Base-by-base conservation (phyloP, 2,888 invertebrate species). In the Cephus spinipes region DNA sequence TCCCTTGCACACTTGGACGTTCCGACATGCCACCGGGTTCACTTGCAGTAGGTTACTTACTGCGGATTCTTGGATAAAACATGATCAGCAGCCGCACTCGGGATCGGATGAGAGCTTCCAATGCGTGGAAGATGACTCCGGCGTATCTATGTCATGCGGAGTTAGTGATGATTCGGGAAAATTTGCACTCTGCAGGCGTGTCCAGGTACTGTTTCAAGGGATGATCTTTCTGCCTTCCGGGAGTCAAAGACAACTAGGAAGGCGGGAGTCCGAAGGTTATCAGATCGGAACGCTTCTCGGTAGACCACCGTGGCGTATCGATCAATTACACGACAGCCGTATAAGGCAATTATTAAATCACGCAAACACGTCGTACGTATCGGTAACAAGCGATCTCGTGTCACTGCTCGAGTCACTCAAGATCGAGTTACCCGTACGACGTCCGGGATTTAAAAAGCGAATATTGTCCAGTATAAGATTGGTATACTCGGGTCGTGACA, bases 281-380 rank as follows among this genome's bases (percentile, higher is more conserved):
- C 71, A 33, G 71, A 71, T 71, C 31, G 32, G 15, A 55, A 55
- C 23, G 55, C 23, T 55, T 55, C 55, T 55, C 55, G 55, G 55
- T 55, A 55, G 55, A 55, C 55, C 55, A 55, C 79, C 69, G 77
- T 76, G 73, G 12, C 77, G 81, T 79, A 81, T 81, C 81, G 83
- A 83, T 83, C 83, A 81, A 83, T 83, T 83, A 83, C 83, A 30
- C 77, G 31, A 23, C 12, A 68, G 74, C 83, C 83, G 81, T 83
- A 83, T 81, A 83, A 81, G 83, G 81, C 81, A 83, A 83, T 83
- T 83, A 83, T 83, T 83, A 83, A 83, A 83, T 83, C 83, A 83
- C 83, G 81, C 75, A 55, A 81, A 83, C 83, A 83, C 83, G 81
- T 83, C 81, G 83, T 80, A 79, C 76, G 83, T 83, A 83, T 83